Evolutionary conservation across 2,888 invertebrate genomes (phyloP).

Genomic region (Rotaria socialis): DNA sequence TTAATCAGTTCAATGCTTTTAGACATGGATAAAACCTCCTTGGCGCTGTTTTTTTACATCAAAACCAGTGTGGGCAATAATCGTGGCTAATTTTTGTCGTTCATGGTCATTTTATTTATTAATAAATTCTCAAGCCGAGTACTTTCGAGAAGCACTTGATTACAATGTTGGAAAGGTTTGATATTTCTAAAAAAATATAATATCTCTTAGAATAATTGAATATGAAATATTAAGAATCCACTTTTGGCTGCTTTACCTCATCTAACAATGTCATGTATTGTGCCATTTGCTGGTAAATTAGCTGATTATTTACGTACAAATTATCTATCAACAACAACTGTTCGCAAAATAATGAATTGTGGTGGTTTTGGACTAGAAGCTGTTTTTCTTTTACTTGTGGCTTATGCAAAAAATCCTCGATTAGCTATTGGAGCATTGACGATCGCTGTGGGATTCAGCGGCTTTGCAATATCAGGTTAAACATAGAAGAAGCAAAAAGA

Average conservation of each 20-base stretch:
- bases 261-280: conserved; percentile 92
- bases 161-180: conserved; percentile 44
- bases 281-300: conserved; percentile 89
- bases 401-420: conserved; percentile 73
- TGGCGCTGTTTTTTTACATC: conserved; percentile 90
- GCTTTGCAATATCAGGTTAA: conserved; percentile 84
- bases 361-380: conserved; percentile 99
- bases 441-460: conserved; percentile 93
- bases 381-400: conserved; percentile 88
- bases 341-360: conserved; percentile 95
- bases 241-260: conserved; percentile 90
- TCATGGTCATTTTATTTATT: conserved; percentile 98
- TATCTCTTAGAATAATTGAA: neutral
- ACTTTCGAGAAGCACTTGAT: conserved; percentile 71
- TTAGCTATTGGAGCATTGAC: conserved; percentile 82
- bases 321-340: conserved; percentile 84
- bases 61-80: conserved; percentile 94
- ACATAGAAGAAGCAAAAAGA: neutral
- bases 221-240: conserved; percentile 68
- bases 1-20: conserved; percentile 19
- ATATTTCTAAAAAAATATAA: neutral
- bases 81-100: conserved; percentile 97
- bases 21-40: conserved; percentile 64
- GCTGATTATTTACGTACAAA: conserved; percentile 86
- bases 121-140: conserved; percentile 87